A percentile compares a stretch with the other conserved stretches of the same genome.
Conservation (phyloP, 1,140 invertebrate genomes). For the Ostrea edulis region DNA sequence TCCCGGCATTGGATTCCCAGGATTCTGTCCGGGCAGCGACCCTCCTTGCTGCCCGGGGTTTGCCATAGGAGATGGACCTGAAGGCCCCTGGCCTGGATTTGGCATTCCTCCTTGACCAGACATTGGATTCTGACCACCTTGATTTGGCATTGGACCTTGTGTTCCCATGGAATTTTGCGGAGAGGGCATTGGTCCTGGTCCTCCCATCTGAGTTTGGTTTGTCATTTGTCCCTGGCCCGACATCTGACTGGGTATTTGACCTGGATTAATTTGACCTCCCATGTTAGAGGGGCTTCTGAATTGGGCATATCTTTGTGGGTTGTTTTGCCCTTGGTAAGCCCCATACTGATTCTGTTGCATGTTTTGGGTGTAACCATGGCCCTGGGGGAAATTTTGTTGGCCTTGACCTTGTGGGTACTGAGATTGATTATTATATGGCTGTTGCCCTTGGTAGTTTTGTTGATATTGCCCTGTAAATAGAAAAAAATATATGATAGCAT, state of each 20-base stretch:
- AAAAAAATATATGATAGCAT: neutral
- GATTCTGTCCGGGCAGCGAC: constrained; percentile 52
- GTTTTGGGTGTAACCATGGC: constrained; percentile 63
- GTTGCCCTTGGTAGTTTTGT: constrained; percentile 56
- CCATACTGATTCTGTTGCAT: constrained; percentile 67
- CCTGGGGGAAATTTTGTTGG: constrained; percentile 63
- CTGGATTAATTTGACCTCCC: constrained; percentile 43
- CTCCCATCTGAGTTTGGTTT: constrained; percentile 45
- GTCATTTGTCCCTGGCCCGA: constrained; percentile 59
- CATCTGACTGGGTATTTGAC: constrained; percentile 56
- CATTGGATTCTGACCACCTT: constrained; percentile 50
- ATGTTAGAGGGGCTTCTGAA: constrained; percentile 53
- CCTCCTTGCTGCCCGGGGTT: constrained; percentile 35
- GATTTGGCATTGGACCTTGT: constrained; percentile 49
- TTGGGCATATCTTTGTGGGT: constrained; percentile 51
- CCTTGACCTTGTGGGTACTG: constrained; percentile 61
- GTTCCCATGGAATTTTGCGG: constrained; percentile 14
- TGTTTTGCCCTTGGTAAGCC: constrained; percentile 62
- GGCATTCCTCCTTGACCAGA: constrained; percentile 47
- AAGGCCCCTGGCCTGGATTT: constrained; percentile 36
- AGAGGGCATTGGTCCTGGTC: constrained; percentile 47
- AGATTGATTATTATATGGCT: constrained; percentile 57
- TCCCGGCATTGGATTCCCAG: constrained; percentile 44
- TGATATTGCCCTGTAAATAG: constrained; percentile 57
- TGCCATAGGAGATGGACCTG: constrained; percentile 39